Base-by-base conservation (phyloP, 1,140 invertebrate genomes). In the Hormaphis cornu region DNA sequence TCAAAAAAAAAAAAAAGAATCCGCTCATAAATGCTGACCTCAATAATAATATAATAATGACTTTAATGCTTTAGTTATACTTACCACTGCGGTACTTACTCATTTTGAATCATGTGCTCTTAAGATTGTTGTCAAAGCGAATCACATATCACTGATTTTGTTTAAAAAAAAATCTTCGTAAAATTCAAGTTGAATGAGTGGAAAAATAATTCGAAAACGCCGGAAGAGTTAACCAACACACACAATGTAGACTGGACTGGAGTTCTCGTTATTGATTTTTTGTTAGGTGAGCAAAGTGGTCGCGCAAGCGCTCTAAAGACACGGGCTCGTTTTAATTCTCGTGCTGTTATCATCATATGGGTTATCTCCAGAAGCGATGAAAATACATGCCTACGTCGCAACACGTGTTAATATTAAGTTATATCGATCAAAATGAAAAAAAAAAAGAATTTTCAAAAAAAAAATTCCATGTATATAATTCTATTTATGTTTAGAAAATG, bases 211-310 rank as follows among this genome's bases (percentile, higher is more conserved):
- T n/a, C n/a, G 42, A 30, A 35, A 50, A 50, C n/a, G 40, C 7
- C 26, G 24, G 10, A n/a, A 61, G 58, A 18, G 58, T 50, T 50
- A 66, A 66, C 61, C 61, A 50, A 66, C n/a, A n/a, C n/a, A n/a
- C n/a, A n/a, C 61, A 66, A 50, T 50, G 26, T 48, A 12, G 10
- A 4, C 44, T 35, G 18, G 16, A 58, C 54, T 50, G 44, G 42
- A 18, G 18, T 66, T 26, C 44, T 10, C 24, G 18, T 46, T 66
- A 66, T 66, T 48, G 61, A 66, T 66, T 50, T 50, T 46, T 50
- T 24, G 28, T 33, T 48, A 22, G 44, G n/a, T n/a, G n/a, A n/a
- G 5, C 2, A 6, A 12, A 12, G 18, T n/a, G 18, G 42, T 50
- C 61, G 14, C 44, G 5, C 2, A 28, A 48, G 61, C 42, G 61